Percentiles rank a stretch among this genome's conserved stretches.
These are phyloP conservation scores for Andrena fulva DNA, from an alignment of 2,888 invertebrate species.

Conservation along the genomic window DNA sequence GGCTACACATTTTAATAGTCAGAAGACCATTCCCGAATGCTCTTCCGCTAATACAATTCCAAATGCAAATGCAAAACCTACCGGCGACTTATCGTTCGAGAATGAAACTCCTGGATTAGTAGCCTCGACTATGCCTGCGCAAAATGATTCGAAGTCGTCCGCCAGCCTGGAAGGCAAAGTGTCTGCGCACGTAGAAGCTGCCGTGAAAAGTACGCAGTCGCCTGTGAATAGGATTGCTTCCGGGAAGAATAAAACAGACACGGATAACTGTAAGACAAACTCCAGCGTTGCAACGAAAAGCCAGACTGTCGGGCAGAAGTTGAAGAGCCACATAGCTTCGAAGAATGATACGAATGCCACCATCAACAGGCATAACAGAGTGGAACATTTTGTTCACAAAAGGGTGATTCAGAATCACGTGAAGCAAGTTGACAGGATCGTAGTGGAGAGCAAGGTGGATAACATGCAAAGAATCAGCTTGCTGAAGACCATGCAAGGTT, in stretches of 20 bases:
- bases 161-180: slow-evolving; percentile 59
- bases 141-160: slow-evolving; percentile 60
- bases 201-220: slow-evolving; percentile 69
- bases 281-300: slow-evolving; percentile 67
- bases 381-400: slow-evolving; percentile 74
- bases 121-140: slow-evolving; percentile 48
- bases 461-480: slow-evolving; percentile 79
- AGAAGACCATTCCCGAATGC: slow-evolving; percentile 73
- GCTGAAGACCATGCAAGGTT: slow-evolving; percentile 74
- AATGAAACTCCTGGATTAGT: slow-evolving; percentile 71
- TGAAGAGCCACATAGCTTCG: slow-evolving; percentile 79
- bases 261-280: slow-evolving; percentile 69
- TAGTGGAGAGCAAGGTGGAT: slow-evolving; percentile 70
- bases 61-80: slow-evolving; percentile 70
- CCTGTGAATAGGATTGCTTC: slow-evolving; percentile 69
- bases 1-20: slow-evolving; percentile 76
- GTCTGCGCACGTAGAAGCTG: slow-evolving; percentile 62
- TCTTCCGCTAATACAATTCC: slow-evolving; percentile 62
- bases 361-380: slow-evolving; percentile 77
- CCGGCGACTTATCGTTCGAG: slow-evolving; percentile 73
- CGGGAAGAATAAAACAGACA: slow-evolving; percentile 71
- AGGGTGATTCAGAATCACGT: slow-evolving; percentile 79
- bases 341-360: slow-evolving; percentile 71
- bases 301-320: slow-evolving; percentile 75
- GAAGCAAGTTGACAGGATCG: slow-evolving; percentile 71